A percentile compares a stretch with the other conserved stretches of the same genome.
Conservation (phyloP, 2,113 vertebrate species). For the Platycercus adscitus region DNA sequence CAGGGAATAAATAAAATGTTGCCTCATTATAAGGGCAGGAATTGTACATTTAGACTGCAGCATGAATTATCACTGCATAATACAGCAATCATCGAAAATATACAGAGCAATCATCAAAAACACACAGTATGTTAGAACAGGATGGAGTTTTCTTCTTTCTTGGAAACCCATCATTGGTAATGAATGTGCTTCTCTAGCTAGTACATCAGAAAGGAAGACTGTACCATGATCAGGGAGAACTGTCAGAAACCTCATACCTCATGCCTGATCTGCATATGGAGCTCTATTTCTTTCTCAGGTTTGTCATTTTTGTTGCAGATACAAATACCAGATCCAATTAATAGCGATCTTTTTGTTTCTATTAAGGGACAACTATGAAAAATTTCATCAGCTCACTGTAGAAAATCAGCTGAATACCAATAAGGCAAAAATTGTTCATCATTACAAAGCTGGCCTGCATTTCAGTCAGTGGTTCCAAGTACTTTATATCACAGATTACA, state of each 20-base stretch:
- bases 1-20: slow-evolving; percentile 15
- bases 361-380: background rate
- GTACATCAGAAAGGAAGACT: background rate
- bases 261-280: background rate
- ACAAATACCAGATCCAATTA: slow-evolving; percentile 7
- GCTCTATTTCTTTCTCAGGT: background rate
- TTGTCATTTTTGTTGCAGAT: background rate
- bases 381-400: slow-evolving; percentile 1
- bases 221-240: background rate
- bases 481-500: slow-evolving; percentile 31
- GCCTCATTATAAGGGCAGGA: slow-evolving; percentile 4
- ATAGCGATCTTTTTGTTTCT: background rate
- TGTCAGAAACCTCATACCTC: background rate
- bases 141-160: slow-evolving; percentile 27
- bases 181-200: background rate
- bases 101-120: slow-evolving; percentile 30
- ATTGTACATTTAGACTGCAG: background rate
- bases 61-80: slow-evolving; percentile 62
- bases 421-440: slow-evolving; percentile 38
- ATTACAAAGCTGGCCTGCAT: slow-evolving; percentile 43
- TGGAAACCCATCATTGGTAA: background rate
- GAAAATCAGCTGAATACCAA: slow-evolving; percentile 33
- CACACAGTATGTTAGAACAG: slow-evolving; percentile 29
- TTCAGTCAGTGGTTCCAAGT: slow-evolving; percentile 28
- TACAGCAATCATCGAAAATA: slow-evolving; percentile 18